These are phyloP conservation scores for Pegea sp. DNA, from an alignment of 23 tunicate species.

Conservation along the genomic window DNA sequence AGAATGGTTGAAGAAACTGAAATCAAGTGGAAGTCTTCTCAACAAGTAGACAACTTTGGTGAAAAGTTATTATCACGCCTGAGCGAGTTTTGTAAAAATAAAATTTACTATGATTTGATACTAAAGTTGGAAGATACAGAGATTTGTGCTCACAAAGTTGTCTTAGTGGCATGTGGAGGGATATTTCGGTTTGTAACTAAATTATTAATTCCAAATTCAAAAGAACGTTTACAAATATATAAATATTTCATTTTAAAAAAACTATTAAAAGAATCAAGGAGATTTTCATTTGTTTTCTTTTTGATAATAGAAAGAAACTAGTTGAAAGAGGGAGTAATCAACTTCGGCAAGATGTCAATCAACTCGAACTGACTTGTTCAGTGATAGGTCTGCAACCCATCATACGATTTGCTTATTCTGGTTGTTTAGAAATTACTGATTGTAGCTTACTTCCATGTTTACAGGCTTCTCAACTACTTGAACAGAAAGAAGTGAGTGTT, in stretches of 20 bases:
- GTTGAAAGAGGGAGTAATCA: no score
- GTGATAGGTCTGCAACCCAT: constrained; percentile 43
- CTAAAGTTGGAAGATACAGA: constrained; percentile 16
- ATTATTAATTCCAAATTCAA: no score
- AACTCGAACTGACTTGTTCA: constrained; percentile 25
- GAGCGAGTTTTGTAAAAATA: constrained; percentile 42
- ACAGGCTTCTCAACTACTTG: constrained; percentile 24
- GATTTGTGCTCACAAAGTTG: constrained; percentile 55
- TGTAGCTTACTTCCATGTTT: constrained; percentile 23
- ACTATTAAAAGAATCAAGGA: not conserved
- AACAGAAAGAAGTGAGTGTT: constrained; percentile 48
- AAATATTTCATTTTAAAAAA: not conserved
- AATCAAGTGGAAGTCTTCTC: constrained; percentile 15
- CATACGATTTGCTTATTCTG: constrained; percentile 56
- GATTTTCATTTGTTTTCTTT: constrained; percentile 20
- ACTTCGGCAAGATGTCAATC: constrained; percentile 17
- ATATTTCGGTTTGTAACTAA: constrained; percentile 44
- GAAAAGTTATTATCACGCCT: constrained; percentile 40
- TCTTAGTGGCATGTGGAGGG: constrained; percentile 73
- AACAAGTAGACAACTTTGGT: constrained; percentile 56
- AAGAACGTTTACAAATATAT: not conserved
- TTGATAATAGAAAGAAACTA: constrained; percentile 36
- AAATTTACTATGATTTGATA: constrained; percentile 42
- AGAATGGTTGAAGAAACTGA: not conserved
- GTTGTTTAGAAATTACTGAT: constrained; percentile 31